Conservation (phyloP, 1,140 invertebrate genomes). For the Phthorimaea operculella region DNA sequence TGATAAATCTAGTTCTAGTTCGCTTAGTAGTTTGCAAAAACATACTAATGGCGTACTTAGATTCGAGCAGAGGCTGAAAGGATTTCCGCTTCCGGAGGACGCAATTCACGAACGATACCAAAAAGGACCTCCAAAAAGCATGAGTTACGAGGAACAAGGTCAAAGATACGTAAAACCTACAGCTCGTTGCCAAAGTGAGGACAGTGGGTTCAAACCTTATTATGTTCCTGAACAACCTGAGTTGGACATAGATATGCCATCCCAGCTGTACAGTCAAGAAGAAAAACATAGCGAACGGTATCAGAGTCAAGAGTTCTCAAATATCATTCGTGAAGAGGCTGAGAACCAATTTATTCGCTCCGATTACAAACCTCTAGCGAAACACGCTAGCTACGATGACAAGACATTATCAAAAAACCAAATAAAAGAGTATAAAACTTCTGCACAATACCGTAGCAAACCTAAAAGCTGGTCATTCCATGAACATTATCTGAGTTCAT, state of each 20-base stretch:
- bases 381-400: conserved; percentile 72
- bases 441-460: conserved; percentile 67
- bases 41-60: conserved; percentile 50
- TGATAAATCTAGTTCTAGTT: conserved; percentile 66
- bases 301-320: conserved; percentile 72
- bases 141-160: conserved; percentile 62
- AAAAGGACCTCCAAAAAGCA: conserved; percentile 67
- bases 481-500: conserved; percentile 68
- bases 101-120: conserved; percentile 52
- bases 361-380: conserved; percentile 69
- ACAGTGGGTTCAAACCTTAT: conserved; percentile 61
- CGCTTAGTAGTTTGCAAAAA: conserved; percentile 61
- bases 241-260: conserved; percentile 61
- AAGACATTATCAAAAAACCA: conserved; percentile 71
- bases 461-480: conserved; percentile 72
- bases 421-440: conserved; percentile 71
- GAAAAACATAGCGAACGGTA: conserved; percentile 72
- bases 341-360: conserved; percentile 48
- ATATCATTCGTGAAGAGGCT: conserved; percentile 53
- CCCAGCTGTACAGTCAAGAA: conserved; percentile 69
- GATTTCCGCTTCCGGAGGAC: conserved; percentile 34
- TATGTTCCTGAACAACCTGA: conserved; percentile 53
- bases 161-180: conserved; percentile 47
- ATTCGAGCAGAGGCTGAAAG: conserved; percentile 56
- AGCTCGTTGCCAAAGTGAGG: conserved; percentile 70